These are phyloP conservation scores for Eremophila alpestris DNA, from an alignment of 2,797 vertebrate species.

Conservation along the genomic window DNA sequence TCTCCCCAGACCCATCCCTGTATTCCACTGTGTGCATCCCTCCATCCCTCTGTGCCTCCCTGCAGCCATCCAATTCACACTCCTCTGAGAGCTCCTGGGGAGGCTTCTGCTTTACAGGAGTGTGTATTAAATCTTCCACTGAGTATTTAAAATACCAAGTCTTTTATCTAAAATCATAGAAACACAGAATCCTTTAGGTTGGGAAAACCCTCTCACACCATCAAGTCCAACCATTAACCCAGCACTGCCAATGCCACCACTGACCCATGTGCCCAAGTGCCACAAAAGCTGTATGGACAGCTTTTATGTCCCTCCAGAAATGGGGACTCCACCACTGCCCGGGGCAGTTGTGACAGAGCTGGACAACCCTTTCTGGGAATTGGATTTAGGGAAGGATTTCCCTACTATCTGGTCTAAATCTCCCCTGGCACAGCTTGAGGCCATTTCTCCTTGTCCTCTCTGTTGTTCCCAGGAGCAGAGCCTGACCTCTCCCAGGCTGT, in stretches of 20 bases:
- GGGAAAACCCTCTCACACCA: not conserved
- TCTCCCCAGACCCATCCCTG: not conserved
- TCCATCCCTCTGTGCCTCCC: not conserved
- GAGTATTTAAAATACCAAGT: not conserved
- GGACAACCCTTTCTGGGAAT: not conserved
- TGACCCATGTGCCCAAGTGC: not conserved
- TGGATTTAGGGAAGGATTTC: not conserved
- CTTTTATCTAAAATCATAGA: not conserved
- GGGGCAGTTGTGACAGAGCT: not conserved
- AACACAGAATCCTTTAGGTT: not conserved
- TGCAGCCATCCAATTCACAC: not conserved
- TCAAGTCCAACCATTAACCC: not conserved
- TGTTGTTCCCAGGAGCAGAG: not conserved
- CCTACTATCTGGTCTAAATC: not conserved
- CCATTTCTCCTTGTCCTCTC: accelerated
- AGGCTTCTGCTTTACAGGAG: not conserved
- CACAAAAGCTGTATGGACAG: not conserved
- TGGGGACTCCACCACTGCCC: not conserved
- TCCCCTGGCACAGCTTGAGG: not conserved
- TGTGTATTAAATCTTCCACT: not conserved
- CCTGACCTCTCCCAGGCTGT: accelerated
- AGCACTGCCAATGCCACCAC: not conserved
- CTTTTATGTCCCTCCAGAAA: not conserved
- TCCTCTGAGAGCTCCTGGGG: not conserved
- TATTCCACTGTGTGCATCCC: not conserved